These are phyloP conservation scores for Campaea margaritaria DNA, from an alignment of 2,888 invertebrate species.

Conservation along the genomic window DNA sequence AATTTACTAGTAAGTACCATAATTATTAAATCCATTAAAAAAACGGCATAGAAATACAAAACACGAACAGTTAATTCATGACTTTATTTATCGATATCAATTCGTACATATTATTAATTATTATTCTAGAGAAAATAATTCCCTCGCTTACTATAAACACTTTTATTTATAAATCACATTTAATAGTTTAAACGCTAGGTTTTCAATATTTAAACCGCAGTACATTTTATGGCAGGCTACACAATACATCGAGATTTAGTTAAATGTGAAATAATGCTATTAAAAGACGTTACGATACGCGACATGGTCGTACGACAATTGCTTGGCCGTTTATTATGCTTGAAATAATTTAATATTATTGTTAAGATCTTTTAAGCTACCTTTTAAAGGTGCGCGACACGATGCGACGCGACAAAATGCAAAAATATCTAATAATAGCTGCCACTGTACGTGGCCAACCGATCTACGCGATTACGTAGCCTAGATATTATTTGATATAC, in stretches of 20 bases:
- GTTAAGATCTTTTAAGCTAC: neutral
- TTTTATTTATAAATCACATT: slow-evolving; percentile 77
- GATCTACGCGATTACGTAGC: too few relatives aligned
- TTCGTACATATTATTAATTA: slow-evolving; percentile 65
- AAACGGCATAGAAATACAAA: slow-evolving; percentile 46
- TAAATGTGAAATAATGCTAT: slow-evolving; percentile 24
- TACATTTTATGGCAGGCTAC: slow-evolving; percentile 69
- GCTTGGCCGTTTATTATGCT: slow-evolving; percentile 25
- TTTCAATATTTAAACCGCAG: slow-evolving; percentile 50
- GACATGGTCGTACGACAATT: slow-evolving; percentile 22
- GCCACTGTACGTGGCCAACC: too few relatives aligned
- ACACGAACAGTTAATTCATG: slow-evolving; percentile 72
- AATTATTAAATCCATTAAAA: neutral
- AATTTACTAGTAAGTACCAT: too few relatives aligned
- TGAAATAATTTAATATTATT: neutral
- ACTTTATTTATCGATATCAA: slow-evolving; percentile 78
- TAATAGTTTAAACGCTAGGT: slow-evolving; percentile 66
- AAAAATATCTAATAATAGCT: too few relatives aligned
- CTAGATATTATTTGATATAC: too few relatives aligned
- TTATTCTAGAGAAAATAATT: slow-evolving; percentile 74
- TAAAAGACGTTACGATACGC: slow-evolving; percentile 12
- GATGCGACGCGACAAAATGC: too few relatives aligned
- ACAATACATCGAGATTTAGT: slow-evolving; percentile 52
- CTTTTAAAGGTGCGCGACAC: too few relatives aligned
- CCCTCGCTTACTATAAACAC: slow-evolving; percentile 63